Evolutionary conservation across 2,888 invertebrate genomes (phyloP), one percentile per base, ranked within the genome.

Genomic region (Salpingus planirostris): DNA sequence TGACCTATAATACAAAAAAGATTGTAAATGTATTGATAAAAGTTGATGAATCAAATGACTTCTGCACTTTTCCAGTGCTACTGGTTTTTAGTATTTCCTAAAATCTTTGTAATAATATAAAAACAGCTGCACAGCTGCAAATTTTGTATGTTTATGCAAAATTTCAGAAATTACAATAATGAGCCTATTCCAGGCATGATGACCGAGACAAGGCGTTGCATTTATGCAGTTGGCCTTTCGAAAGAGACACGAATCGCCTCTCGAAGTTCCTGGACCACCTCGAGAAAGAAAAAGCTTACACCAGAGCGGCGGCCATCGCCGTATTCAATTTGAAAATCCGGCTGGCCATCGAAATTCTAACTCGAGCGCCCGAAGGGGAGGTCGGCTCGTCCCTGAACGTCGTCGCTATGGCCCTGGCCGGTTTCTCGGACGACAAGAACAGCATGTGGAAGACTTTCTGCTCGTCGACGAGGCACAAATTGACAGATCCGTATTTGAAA

Each of bases 171-270:
- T n/a, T n/a, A n/a, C n/a, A n/a, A n/a, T n/a, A n/a, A n/a, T n/a
- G n/a, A n/a, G n/a, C n/a, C 14, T 2, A 13, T 43, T 49, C 35
- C 51, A 80, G 82, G 52, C 80, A 80, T 44, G 74, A 75, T 28
- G 83, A 84, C 58, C 75, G 91, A 40, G 80, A 81, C 45, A 77
- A 80, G 57, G 88, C 88, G 1, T 67, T 93, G 40, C 80, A 81
- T 58, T 68, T 93, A 40, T 93, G 93, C 68, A 90, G 90, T 11
- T 95, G 93, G 93, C 76, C 78, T 40, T 80, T 81, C 61, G 86
- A 89, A 46, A 78, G 78, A 59, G 83, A 85, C 53, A 68, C 65
- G 1, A 63, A 66, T 31, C 59, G 64, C 2, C 58, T 76, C 18
- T 67, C 68, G 3, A 68, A 71, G 33, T 76, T 77, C 40, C 60